These are phyloP conservation scores for Cephalopterus ornatus DNA, from an alignment of 2,113 vertebrate genomes.

Conservation along the genomic window DNA sequence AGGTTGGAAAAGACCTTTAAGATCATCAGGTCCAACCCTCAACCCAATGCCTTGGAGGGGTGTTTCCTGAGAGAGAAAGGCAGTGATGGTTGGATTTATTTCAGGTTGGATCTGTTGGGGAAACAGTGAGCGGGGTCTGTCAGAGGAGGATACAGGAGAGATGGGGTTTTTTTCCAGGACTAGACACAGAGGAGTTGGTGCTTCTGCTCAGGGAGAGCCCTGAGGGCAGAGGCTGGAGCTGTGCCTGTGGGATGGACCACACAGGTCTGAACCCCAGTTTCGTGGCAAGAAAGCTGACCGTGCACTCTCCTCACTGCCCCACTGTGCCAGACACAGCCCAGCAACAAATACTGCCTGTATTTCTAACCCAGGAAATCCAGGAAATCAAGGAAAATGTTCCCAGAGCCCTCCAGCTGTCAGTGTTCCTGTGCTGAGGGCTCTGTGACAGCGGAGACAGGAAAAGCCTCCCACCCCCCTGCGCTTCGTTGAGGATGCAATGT, in stretches of 20 bases:
- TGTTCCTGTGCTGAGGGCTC: background rate
- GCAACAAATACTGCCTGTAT: background rate
- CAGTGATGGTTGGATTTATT: background rate
- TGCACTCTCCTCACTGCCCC: background rate
- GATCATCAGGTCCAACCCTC: background rate
- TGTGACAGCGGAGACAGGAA: background rate
- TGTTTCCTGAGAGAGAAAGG: background rate
- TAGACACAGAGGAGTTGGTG: background rate
- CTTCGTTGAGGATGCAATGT: background rate
- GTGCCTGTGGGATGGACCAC: too few relatives aligned
- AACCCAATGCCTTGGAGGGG: background rate
- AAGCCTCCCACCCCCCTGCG: background rate
- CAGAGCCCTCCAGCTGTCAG: background rate
- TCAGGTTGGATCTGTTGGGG: background rate
- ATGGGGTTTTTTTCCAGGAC: too few relatives aligned
- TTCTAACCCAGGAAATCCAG: background rate
- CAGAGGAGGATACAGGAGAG: background rate
- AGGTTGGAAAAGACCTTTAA: background rate
- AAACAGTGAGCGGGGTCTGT: background rate
- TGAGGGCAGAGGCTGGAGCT: too few relatives aligned
- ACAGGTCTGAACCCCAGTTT: too few relatives aligned
- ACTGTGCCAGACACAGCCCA: background rate
- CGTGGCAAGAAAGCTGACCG: too few relatives aligned
- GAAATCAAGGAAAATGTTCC: background rate
- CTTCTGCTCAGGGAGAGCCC: background rate